Evolutionary conservation across 2,797 vertebrate genomes (phyloP), one percentile per base, ranked within the genome.

Genomic region (Coluber constrictor): DNA sequence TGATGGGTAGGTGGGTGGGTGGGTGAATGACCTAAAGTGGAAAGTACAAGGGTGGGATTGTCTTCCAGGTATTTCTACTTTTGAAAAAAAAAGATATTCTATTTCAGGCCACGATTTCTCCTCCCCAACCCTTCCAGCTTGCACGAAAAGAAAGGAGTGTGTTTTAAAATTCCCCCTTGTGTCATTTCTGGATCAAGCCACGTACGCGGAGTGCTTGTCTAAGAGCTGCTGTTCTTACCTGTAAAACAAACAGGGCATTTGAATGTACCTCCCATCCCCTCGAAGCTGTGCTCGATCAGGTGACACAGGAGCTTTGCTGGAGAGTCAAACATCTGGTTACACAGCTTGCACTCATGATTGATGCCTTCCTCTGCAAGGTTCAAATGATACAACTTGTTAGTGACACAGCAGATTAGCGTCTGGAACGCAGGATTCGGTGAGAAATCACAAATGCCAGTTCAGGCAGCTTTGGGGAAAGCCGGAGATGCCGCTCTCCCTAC

Each of bases 341-440:
- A 99, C 98, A 99, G 99, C 98, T 99, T 99, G 98, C 99, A 99
- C 98, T 99, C 99, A 47, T 99, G 99, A 99, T 99, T 99, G 99
- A 99, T 99, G 98, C 99, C 99, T 98, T 99, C 99, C 98, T 99
- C 99, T 99, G 99, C 98, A 99, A 99, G 98, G 97, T 97, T 97
- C 98, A 98, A 97, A 98, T 97, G 93, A 97, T 97, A 97, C 87
- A 96, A 97, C 96, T 97, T 97, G 96, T 98, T 97, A 98, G 97
- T 95, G 94, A 97, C 95, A 96, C 96, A 95, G 96, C 94, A 96
- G 70, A 96, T 96, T 95, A 95, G 96, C 18, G 0, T 94, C 47
- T 95, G 90, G 95, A 93, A 94, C 43, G 95, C 95, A 94, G 93
- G 87, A 43, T 92, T 37, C 32, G 32, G 89, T 0, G 0, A 92